Conservation (phyloP, 2,888 invertebrate genomes). For the Leptarthrus brevirostris region DNA sequence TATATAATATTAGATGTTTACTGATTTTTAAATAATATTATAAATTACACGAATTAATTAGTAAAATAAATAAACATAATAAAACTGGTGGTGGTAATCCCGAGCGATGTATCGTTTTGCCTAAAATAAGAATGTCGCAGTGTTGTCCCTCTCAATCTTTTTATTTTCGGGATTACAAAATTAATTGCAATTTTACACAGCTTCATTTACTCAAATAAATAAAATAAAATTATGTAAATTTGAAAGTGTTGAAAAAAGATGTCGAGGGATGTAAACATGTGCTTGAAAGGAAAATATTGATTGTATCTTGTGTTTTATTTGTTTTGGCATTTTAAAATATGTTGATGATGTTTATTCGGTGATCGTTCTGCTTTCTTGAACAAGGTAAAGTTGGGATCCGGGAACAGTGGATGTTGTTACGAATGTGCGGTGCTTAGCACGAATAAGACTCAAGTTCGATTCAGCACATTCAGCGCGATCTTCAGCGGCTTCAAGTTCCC, state of each 20-base stretch:
- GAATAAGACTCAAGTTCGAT: conserved; percentile 92
- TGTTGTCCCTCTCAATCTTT: conserved; percentile 42
- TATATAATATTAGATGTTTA: conserved; percentile 42
- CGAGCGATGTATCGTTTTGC: conserved; percentile 44
- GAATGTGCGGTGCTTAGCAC: conserved; percentile 98
- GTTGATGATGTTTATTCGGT: conserved; percentile 55
- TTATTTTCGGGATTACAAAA: conserved; percentile 43
- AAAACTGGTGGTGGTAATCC: conserved; percentile 50
- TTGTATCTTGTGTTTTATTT: conserved; percentile 11
- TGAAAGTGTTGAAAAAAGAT: background rate
- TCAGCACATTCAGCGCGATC: conserved; percentile 96
- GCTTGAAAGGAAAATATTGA: conserved; percentile 34
- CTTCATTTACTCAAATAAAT: conserved; percentile 4
- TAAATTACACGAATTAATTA: conserved; percentile 54
- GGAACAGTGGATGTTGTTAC: conserved; percentile 94
- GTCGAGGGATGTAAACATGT: conserved; percentile 17
- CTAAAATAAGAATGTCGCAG: conserved; percentile 45
- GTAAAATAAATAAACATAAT: conserved; percentile 53
- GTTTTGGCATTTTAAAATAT: no score
- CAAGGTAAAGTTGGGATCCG: conserved; percentile 91
- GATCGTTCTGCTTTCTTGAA: conserved; percentile 79
- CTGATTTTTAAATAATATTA: conserved; percentile 37
- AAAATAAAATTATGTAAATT: conserved; percentile 19
- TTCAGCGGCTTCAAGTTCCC: conserved; percentile 97
- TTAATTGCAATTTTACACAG: conserved; percentile 39